Evolutionary conservation across 2,888 invertebrate species (phyloP).

Genomic region (Brachycybe producta): DNA sequence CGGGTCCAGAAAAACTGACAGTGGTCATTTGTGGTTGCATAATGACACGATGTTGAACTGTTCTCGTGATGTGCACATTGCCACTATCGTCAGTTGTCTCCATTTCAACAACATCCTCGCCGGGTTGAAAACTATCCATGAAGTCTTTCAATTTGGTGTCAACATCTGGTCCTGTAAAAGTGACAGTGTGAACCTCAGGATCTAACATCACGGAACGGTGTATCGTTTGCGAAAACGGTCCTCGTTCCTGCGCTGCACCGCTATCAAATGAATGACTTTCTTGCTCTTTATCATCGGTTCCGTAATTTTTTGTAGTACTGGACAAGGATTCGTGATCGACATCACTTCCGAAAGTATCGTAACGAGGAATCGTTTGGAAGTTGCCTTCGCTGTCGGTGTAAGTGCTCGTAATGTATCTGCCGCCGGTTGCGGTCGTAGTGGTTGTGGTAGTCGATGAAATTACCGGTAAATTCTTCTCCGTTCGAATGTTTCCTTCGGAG

Average conservation of each 20-base stretch:
- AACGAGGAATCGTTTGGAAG: too few species aligned
- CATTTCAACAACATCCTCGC: conserved; percentile 41
- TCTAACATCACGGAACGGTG: conserved; percentile 40
- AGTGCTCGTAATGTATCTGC: neutral
- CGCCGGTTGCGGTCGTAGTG: neutral
- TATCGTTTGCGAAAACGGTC: conserved; percentile 36
- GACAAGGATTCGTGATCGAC: neutral
- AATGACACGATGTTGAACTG: conserved; percentile 40
- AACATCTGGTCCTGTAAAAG: conserved; percentile 42
- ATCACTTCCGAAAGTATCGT: neutral
- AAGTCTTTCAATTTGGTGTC: conserved; percentile 40
- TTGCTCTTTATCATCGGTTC: neutral
- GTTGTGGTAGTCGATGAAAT: neutral
- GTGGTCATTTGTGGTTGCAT: conserved; percentile 41
- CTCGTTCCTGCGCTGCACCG: neutral
- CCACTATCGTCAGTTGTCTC: conserved; percentile 42
- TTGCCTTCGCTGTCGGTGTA: conserved; percentile 16
- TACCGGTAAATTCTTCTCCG: conserved; percentile 1
- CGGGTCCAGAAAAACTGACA: conserved; percentile 41
- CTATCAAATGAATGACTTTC: neutral
- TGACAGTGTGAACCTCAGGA: conserved; percentile 40
- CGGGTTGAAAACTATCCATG: conserved; percentile 40
- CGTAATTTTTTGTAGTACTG: neutral
- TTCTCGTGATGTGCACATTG: conserved; percentile 41
- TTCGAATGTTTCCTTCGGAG: conserved; percentile 20